Percentiles rank a stretch among this genome's conserved stretches.
phyloP scores from a whole-genome alignment of 1,140 invertebrate species.

The Onthophagus taurus region DNA sequence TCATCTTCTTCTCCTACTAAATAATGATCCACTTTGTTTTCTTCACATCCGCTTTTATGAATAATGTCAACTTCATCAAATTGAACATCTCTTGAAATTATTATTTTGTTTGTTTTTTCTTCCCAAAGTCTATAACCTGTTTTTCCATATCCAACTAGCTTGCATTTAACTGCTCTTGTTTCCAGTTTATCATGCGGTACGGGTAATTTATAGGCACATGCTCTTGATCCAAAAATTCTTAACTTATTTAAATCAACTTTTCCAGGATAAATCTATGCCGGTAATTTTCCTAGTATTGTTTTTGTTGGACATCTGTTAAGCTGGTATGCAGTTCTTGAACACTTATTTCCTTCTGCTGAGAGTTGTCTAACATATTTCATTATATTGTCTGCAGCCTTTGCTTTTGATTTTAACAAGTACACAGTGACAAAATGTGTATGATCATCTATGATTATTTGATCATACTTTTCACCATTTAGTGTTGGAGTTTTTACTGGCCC shows the following conservation, averaged over 20 bases:
- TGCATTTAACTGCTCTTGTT: neutral
- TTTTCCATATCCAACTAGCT: slow-evolving; percentile 6
- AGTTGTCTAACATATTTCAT: slow-evolving; percentile 5
- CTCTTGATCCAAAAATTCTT: no score
- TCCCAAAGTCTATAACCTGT: slow-evolving; percentile 1
- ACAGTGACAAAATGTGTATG: slow-evolving; percentile 30
- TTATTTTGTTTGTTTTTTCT: slow-evolving; percentile 7
- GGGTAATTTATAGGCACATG: no score
- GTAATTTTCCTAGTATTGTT: no score
- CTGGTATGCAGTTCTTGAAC: no score
- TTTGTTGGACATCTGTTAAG: no score
- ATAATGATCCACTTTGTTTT: no score
- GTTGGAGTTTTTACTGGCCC: slow-evolving; percentile 30
- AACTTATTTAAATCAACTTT: no score
- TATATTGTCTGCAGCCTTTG: slow-evolving; percentile 24
- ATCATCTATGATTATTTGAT: slow-evolving; percentile 36
- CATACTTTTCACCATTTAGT: slow-evolving; percentile 29
- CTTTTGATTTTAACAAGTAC: slow-evolving; percentile 30
- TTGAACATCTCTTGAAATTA: slow-evolving; percentile 12
- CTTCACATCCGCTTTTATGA: no score
- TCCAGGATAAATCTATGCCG: no score
- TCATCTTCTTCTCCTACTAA: no score
- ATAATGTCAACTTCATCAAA: slow-evolving; percentile 14
- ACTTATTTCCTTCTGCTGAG: neutral
- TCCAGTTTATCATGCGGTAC: no score